phyloP scores from a whole-genome alignment of 2,888 invertebrate species.

The Therioaphis trifolii region DNA sequence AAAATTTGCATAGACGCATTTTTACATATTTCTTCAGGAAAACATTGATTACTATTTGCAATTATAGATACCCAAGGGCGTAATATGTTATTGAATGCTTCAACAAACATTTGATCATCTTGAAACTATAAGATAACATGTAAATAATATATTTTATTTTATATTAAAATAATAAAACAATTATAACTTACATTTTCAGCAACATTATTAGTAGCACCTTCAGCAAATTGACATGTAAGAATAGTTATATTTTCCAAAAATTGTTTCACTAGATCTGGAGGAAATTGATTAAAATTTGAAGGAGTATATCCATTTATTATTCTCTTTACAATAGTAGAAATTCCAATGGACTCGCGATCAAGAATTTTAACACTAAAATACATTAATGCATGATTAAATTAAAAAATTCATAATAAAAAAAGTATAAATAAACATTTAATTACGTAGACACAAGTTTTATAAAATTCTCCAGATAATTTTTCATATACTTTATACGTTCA shows the following conservation, averaged over 20 bases:
- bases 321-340: slow-evolving; percentile 77
- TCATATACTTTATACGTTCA: slow-evolving; percentile 72
- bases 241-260: slow-evolving; percentile 75
- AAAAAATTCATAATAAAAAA: slow-evolving; percentile 30
- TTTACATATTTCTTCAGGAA: slow-evolving; percentile 69
- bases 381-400: neutral
- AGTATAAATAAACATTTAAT: slow-evolving; percentile 64
- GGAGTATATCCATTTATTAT: slow-evolving; percentile 73
- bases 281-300: slow-evolving; percentile 70
- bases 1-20: slow-evolving; percentile 75
- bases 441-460: slow-evolving; percentile 74
- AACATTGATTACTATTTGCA: slow-evolving; percentile 67
- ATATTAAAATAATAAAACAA: slow-evolving; percentile 68
- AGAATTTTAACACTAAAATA: slow-evolving; percentile 71
- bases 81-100: slow-evolving; percentile 78
- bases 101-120: slow-evolving; percentile 74
- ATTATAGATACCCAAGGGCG: slow-evolving; percentile 77
- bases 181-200: slow-evolving; percentile 75
- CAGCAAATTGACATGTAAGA: slow-evolving; percentile 76
- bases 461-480: slow-evolving; percentile 74
- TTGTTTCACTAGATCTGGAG: slow-evolving; percentile 70
- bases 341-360: slow-evolving; percentile 77
- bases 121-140: slow-evolving; percentile 68
- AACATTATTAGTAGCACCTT: slow-evolving; percentile 75
- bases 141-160: slow-evolving; percentile 68